Evolutionary conservation across 2,797 vertebrate species (phyloP).

Genomic region (Malacoraja senta): DNA sequence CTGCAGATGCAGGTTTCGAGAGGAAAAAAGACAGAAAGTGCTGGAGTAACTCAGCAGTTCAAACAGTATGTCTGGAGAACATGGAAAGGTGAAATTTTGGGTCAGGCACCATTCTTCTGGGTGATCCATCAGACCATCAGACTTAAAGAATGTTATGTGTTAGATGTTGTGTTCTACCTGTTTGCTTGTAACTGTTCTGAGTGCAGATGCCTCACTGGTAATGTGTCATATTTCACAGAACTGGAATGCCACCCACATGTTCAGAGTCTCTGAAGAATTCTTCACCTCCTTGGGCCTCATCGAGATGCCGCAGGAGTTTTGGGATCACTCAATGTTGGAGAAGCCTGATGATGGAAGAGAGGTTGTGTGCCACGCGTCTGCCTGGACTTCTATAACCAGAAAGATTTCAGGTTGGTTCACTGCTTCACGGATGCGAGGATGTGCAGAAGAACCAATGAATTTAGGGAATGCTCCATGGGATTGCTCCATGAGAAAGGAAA

Average conservation of each 20-base stretch:
- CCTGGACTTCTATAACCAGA: conserved; percentile 96
- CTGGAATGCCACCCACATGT: conserved; percentile 80
- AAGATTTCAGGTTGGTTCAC: conserved; percentile 82
- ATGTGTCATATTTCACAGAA: conserved; percentile 56
- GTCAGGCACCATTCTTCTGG: no score
- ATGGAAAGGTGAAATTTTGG: no score
- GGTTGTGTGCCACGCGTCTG: conserved; percentile 91
- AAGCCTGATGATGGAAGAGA: conserved; percentile 73
- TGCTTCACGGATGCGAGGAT: background rate
- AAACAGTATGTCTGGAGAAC: no score
- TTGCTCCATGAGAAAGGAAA: background rate
- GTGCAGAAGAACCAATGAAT: background rate
- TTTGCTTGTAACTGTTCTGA: background rate
- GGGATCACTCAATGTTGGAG: conserved; percentile 80
- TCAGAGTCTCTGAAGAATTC: conserved; percentile 79
- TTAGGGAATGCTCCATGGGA: background rate
- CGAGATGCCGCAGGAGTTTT: conserved; percentile 80
- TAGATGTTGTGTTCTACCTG: background rate
- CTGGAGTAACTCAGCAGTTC: no score
- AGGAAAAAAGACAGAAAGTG: no score
- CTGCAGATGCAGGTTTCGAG: no score
- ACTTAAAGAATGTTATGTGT: background rate
- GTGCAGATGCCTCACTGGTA: no score
- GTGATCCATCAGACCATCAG: background rate
- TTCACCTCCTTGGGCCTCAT: conserved; percentile 79